Percentiles rank a stretch among this genome's conserved stretches.
These are phyloP conservation scores for Dreissena polymorpha DNA, from an alignment of 1,140 invertebrate genomes.

Conservation along the genomic window DNA sequence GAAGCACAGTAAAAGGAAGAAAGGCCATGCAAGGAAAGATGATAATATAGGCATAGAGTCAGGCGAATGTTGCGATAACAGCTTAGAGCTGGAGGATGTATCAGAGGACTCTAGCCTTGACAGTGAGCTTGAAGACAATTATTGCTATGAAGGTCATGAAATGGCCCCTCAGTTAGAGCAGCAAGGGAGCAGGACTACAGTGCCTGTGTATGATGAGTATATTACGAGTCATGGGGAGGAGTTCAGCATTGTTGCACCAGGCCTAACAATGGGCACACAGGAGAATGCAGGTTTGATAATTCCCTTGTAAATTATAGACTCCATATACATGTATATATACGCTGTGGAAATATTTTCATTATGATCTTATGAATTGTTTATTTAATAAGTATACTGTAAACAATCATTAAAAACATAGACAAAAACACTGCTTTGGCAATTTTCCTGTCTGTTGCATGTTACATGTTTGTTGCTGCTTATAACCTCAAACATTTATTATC, in stretches of 20 bases:
- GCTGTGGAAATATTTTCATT: too few relatives aligned
- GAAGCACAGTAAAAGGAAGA: conserved; percentile 37
- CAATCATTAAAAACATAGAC: too few relatives aligned
- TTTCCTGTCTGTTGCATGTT: too few relatives aligned
- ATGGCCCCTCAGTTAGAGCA: not conserved
- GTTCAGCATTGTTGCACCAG: not conserved
- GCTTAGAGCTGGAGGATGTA: not conserved
- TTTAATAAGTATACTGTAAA: too few relatives aligned
- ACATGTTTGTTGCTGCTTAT: too few relatives aligned
- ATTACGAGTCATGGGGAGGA: not conserved
- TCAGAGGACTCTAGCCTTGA: not conserved
- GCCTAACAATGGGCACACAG: not conserved
- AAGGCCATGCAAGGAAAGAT: conserved; percentile 76
- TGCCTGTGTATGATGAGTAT: not conserved
- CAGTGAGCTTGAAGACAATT: not conserved
- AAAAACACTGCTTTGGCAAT: too few relatives aligned
- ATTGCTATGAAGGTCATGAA: not conserved
- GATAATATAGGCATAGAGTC: conserved; percentile 72
- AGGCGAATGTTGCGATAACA: conserved; percentile 50
- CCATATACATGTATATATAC: too few relatives aligned
- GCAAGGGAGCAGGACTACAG: not conserved
- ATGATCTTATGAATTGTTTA: too few relatives aligned
- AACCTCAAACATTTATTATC: too few relatives aligned
- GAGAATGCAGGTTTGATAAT: not conserved
- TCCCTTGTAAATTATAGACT: too few relatives aligned